Base-by-base conservation (phyloP, 2,113 vertebrate genomes). In the Oryzias curvinotus region DNA sequence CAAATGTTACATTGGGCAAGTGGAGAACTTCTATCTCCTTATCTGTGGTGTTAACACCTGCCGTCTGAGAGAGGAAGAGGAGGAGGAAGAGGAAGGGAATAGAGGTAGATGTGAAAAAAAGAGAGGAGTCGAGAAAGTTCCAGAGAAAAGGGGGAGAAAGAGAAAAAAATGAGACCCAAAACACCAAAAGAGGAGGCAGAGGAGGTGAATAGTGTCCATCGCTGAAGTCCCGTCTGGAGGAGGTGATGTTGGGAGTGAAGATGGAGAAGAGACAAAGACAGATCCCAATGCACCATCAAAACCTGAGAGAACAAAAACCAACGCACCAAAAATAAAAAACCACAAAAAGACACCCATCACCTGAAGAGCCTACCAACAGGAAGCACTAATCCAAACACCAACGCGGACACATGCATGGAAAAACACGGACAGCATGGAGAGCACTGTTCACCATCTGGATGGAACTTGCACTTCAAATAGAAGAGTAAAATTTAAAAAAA, bases 11-110 rank as follows among this genome's bases (percentile, higher is more conserved):
- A 96, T 99, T 99, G 93, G 95, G 95, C 93, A 99, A 93, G 95
- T 94, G 94, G 93, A 99, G 96, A 94, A 96, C 95, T 93, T 99
- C 97, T 93, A 99, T 99, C 82, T 99, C 97, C 95, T 98, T 98
- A 94, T 99, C 97, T 92, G 97, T 99, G 87, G 96, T 98, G 91
- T 99, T 99, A 93, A 99, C 97, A 95, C 97, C 97, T 93, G 97
- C 97, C 66, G 97, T 97, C 97, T 99, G 95, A 74, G 94, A 90
- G 65, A 84, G 60, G 65, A 36, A 73, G 81, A 72, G 66, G 85
- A 91, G 84, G 91, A 77, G 87, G 88, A 91, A 53, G 49, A 57
- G 14, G 36, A 65, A 76, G 62, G 36, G 36, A 67, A 86, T 90
- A 83, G 91, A 76, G 88, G 88, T 90, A 56, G 88, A 87, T 87